Base-by-base conservation (phyloP, 2,113 vertebrate species). In the Phocoena phocoena region DNA sequence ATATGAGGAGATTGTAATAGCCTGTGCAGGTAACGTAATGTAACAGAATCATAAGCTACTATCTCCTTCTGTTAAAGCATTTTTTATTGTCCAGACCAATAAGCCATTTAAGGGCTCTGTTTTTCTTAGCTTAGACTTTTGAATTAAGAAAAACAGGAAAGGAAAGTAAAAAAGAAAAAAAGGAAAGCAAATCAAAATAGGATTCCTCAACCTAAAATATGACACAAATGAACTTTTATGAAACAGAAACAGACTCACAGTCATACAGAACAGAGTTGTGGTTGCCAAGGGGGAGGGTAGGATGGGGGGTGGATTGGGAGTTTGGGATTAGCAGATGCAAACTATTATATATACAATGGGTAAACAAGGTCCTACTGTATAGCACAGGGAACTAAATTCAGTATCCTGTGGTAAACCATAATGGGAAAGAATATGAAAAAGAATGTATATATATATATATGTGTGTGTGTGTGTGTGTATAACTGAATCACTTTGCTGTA, bases 71-170 rank as follows among this genome's bases (percentile, higher is more conserved):
- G 50, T 70, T 82, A 38, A 83, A 65, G 6, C 55, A 33, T 81
- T 83, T 68, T 68, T 68, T 86, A 70, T 79, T 68, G 31, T 68
- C 65, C 50, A 95, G 93, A 33, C 25, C 36, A 87, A 63, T 74
- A 70, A 85, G 12, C 23, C 62, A 44, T 65, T 79, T 71, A 94
- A 14, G 26, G 8, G 4, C 44, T 95, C 23, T 41, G n/a, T 53
- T 90, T 95, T 95, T 85, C 90, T 94, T 81, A 80, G 68, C 23
- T 91, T 92, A 85, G 17, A 87, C 21, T 73, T 77, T 12, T 33
- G 5, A 28, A 55, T 88, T 9, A 82, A 87, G 62, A 90, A 80
- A 81, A 71, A 93, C 71, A 58, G 9, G 44, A 47, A 47, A 47
- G 10, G 44, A 47, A 47, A 44, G 8, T 2, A 44, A 44, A 10